Percentiles rank a stretch among this genome's conserved stretches.
Conservation (phyloP, 2,888 invertebrate species). For the Philonicus albiceps region DNA sequence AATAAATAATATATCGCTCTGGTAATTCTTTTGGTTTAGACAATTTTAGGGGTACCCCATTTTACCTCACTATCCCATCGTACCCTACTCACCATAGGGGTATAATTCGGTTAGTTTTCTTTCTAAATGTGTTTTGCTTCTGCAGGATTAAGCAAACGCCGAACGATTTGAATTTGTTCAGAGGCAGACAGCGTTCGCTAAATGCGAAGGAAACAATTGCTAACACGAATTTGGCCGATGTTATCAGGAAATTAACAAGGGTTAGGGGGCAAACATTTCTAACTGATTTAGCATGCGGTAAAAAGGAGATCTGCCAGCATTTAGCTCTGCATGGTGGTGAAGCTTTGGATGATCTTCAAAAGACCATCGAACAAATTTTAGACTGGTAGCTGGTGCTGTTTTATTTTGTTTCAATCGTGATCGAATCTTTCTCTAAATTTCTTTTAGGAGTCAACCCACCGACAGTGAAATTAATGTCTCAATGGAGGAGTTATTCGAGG, state of each 20-base stretch:
- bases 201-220: background rate
- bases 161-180: background rate
- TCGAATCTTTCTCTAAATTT: background rate
- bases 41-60: no score
- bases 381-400: background rate
- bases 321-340: background rate
- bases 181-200: background rate
- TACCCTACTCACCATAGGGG: no score
- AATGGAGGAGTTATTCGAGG: constrained; percentile 13
- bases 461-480: background rate
- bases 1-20: no score
- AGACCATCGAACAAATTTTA: background rate
- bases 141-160: background rate
- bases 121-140: background rate
- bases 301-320: background rate
- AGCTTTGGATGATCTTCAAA: background rate
- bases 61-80: no score
- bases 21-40: no score
- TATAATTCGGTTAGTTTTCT: background rate
- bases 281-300: background rate
- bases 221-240: background rate
- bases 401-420: background rate
- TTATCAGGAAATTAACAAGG: background rate
- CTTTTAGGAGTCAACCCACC: background rate
- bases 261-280: background rate